phyloP scores from a whole-genome alignment of 2,797 vertebrate genomes.

The Sebastes alutus region DNA sequence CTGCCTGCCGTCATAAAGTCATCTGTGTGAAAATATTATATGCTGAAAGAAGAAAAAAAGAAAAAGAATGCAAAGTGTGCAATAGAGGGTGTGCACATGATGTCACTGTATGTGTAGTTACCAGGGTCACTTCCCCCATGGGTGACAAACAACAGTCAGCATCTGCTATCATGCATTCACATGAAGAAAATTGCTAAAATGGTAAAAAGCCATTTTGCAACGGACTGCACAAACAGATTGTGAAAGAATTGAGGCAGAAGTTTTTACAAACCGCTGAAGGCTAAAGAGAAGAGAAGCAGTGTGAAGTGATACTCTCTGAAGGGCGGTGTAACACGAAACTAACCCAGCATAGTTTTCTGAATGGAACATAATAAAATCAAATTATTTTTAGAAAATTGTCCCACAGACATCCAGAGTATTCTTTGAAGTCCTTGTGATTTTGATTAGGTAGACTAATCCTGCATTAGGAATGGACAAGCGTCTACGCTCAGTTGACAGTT shows the following conservation, averaged over 20 bases:
- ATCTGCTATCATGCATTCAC: constrained; percentile 31
- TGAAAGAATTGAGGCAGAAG: constrained; percentile 11
- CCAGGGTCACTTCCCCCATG: constrained; percentile 14
- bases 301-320: neutral
- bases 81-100: constrained; percentile 13
- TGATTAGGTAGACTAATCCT: constrained; percentile 3
- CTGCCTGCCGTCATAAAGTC: neutral
- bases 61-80: neutral
- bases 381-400: neutral
- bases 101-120: neutral
- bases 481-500: neutral
- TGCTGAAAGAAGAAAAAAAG: neutral
- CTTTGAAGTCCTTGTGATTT: constrained; percentile 1
- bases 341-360: neutral
- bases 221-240: constrained; percentile 19
- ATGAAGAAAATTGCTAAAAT: constrained; percentile 28
- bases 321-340: neutral
- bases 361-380: neutral
- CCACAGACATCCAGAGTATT: neutral
- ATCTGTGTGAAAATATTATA: neutral
- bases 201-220: constrained; percentile 23
- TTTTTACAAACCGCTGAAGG: constrained; percentile 24
- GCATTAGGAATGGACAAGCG: neutral
- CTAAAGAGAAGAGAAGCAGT: neutral
- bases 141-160: constrained; percentile 38